phyloP scores from a whole-genome alignment of 2,797 vertebrate species.

The Crocodylus rhombifer region DNA sequence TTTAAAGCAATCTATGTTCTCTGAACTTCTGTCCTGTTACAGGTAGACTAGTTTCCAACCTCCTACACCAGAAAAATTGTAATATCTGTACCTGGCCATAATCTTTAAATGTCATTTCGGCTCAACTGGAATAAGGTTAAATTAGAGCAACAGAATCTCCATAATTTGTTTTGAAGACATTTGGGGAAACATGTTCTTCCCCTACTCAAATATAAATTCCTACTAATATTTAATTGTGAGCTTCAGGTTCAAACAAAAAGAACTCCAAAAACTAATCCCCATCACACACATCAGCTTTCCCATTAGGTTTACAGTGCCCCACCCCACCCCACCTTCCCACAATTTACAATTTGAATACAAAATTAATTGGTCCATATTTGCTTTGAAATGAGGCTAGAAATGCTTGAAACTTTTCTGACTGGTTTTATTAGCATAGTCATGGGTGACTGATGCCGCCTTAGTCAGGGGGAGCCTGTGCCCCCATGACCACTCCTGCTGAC shows the following conservation, averaged over 20 bases:
- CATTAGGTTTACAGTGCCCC: neutral
- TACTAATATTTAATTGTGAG: neutral
- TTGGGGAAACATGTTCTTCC: neutral
- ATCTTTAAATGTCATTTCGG: neutral
- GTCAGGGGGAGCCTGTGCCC: no score
- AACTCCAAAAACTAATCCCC: neutral
- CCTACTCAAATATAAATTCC: no score
- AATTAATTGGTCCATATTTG: neutral
- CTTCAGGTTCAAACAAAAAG: neutral
- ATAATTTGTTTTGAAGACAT: neutral
- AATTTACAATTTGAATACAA: neutral
- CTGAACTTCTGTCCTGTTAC: no score
- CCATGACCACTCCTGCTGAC: no score
- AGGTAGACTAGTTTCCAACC: no score
- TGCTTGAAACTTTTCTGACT: neutral
- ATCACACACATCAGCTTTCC: neutral
- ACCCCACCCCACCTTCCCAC: no score
- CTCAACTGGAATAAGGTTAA: no score
- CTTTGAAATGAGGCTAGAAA: slow-evolving; percentile 30
- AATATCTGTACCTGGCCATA: no score
- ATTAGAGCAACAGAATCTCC: neutral
- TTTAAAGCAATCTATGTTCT: no score
- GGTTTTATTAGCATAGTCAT: slow-evolving; percentile 6
- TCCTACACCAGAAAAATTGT: no score
- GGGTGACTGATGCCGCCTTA: no score